Base-by-base conservation (phyloP, 2,797 vertebrate species). In the Scleropages formosus region DNA sequence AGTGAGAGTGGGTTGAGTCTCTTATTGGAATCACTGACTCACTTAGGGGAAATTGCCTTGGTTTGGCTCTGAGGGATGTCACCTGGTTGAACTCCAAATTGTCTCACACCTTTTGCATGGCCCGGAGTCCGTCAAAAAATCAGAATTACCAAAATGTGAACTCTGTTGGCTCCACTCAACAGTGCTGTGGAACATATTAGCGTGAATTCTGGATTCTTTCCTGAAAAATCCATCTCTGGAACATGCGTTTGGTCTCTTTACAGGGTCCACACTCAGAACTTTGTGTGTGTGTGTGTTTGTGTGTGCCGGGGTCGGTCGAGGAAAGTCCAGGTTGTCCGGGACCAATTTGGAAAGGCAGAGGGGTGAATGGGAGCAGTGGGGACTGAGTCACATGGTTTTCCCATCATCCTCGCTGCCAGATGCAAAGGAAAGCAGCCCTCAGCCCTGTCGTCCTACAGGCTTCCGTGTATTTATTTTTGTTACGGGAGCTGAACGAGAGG, bases 361-460 rank as follows among this genome's bases (percentile, higher is more conserved):
- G 15, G 39, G 20, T 8, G 12, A 31, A 39, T 15, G 39, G 56
- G 31, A 6, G 39, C 26, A 13, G 20, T 13, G n/a, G 71, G 56
- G n/a, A 18, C 10, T 39, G 71, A 51, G 31, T 89, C 86, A 87
- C 84, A 85, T 91, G 89, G 86, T 86, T 84, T 85, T 85, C 81
- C 78, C 78, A 88, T 88, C 79, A 80, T 79, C 63, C 60, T 77
- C 58, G 53, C 82, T 82, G 85, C 85, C 85, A 84, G 86, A 80
- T 74, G 81, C 78, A 88, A 87, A 72, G 82, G 67, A 68, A 78
- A 72, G 80, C 64, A 53, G 77, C 84, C 86, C 44, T 80, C 16
- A 72, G 83, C 84, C 87, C 80, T 77, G 75, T 84, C 72, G 82
- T 69, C 73, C 82, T 84, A 76, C 69, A 81, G 80, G 80, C 84